Conservation (phyloP, 2,113 vertebrate genomes). For the Burhinus bistriatus region DNA sequence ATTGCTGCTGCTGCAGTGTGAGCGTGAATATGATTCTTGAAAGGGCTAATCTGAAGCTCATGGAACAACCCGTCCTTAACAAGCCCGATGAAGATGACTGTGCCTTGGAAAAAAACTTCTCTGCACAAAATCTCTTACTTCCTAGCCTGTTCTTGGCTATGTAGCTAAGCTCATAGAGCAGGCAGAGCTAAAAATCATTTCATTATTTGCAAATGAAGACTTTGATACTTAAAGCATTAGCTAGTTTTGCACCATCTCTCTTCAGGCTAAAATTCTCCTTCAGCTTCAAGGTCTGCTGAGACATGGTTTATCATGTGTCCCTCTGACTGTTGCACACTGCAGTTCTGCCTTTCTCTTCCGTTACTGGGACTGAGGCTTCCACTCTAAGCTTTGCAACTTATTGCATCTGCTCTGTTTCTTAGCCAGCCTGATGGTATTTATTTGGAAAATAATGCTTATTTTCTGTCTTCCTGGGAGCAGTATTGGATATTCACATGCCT, state of each 20-base stretch:
- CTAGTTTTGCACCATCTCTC: neutral
- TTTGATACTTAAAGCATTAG: neutral
- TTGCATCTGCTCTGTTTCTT: neutral
- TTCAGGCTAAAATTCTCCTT: neutral
- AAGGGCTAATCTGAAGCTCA: neutral
- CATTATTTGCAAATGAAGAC: neutral
- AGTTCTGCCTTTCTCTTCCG: neutral
- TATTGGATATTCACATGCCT: neutral
- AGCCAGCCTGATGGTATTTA: neutral
- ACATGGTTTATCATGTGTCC: neutral
- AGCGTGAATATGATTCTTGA: neutral
- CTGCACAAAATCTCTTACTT: neutral
- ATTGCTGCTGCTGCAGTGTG: neutral
- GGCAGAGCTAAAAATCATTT: neutral
- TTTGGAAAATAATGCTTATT: neutral
- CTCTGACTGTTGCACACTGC: neutral
- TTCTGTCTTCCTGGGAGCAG: neutral
- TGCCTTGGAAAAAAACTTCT: neutral
- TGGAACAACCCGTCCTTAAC: neutral
- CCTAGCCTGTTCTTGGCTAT: neutral
- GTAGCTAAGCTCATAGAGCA: neutral
- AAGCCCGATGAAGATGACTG: neutral
- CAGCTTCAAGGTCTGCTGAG: neutral
- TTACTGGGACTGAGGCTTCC: neutral
- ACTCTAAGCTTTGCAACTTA: neutral